Evolutionary conservation across 1,140 invertebrate genomes (phyloP).

Genomic region (Micrasema longulum): DNA sequence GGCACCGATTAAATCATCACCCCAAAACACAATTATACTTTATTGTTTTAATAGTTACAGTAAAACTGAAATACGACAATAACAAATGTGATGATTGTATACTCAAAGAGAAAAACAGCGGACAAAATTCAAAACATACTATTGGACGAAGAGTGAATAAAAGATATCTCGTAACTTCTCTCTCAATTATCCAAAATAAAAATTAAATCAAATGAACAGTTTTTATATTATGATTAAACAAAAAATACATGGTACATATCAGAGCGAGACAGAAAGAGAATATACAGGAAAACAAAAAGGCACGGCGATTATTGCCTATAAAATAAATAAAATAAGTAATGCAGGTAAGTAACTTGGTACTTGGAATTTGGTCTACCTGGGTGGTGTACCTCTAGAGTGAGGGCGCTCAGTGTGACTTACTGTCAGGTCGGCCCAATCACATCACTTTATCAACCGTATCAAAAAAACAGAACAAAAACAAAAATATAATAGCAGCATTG

Average conservation of each 20-base stretch:
- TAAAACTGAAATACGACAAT: conserved; percentile 45
- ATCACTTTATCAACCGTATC: conserved; percentile 55
- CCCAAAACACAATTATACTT: conserved; percentile 47
- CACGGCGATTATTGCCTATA: conserved; percentile 56
- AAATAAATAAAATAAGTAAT: conserved; percentile 56
- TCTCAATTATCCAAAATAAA: conserved; percentile 33
- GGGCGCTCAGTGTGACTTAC: conserved; percentile 60
- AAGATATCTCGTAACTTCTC: conserved; percentile 36
- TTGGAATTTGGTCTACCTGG: conserved; percentile 59
- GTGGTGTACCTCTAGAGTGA: conserved; percentile 28
- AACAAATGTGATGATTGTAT: conserved; percentile 46
- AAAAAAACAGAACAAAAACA: conserved; percentile 51
- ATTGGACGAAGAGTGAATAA: conserved; percentile 41
- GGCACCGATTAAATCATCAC: conserved; percentile 52
- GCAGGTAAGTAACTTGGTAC: conserved; percentile 61
- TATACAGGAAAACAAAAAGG: conserved; percentile 53
- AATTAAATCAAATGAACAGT: conserved; percentile 41
- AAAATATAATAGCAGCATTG: conserved; percentile 51
- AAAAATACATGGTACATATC: conserved; percentile 50
- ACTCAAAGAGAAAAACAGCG: conserved; percentile 42
- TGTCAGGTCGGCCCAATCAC: conserved; percentile 59
- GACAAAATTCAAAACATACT: conserved; percentile 48
- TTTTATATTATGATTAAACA: conserved; percentile 40
- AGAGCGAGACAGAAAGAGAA: conserved; percentile 53
- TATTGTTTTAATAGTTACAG: conserved; percentile 34